phyloP scores from a whole-genome alignment of 2,797 vertebrate genomes.

The Denticeps clupeoides region DNA sequence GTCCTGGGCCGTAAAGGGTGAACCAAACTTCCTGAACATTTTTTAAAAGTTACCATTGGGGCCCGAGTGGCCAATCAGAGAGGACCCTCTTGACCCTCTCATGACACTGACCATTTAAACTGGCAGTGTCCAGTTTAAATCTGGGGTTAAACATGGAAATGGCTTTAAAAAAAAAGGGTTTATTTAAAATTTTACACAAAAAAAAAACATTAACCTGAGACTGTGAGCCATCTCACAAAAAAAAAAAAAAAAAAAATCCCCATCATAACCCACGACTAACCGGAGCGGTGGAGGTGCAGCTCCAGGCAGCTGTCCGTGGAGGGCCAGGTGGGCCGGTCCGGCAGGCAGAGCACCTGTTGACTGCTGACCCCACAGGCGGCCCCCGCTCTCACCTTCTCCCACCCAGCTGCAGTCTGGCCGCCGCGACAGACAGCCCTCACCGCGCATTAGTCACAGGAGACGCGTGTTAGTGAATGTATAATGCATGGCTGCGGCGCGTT shows the following conservation, averaged over 20 bases:
- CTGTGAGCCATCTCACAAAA: too few relatives aligned
- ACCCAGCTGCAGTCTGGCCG: neutral
- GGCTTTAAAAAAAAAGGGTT: too few relatives aligned
- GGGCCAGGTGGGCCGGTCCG: constrained; percentile 36
- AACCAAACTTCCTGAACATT: constrained; percentile 90
- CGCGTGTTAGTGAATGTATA: constrained; percentile 41
- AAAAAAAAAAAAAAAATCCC: too few relatives aligned
- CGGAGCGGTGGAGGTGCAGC: too few relatives aligned
- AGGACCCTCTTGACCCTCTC: constrained; percentile 55
- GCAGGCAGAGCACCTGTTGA: constrained; percentile 45
- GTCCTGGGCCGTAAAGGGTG: constrained; percentile 74
- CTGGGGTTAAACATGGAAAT: constrained; percentile 43
- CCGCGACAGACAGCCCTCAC: constrained; percentile 32
- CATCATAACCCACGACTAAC: too few relatives aligned
- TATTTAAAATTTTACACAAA: too few relatives aligned
- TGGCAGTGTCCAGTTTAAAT: constrained; percentile 65
- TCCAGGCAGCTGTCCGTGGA: too few relatives aligned
- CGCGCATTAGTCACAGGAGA: constrained; percentile 58
- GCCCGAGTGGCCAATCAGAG: constrained; percentile 60
- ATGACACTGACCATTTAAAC: constrained; percentile 60
- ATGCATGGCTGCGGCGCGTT: constrained; percentile 39
- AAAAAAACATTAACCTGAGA: too few relatives aligned
- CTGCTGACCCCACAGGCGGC: constrained; percentile 40
- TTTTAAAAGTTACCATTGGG: constrained; percentile 78
- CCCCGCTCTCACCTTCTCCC: neutral